Base-by-base conservation (phyloP, 2,888 invertebrate species). In the Dioctria linearis region DNA sequence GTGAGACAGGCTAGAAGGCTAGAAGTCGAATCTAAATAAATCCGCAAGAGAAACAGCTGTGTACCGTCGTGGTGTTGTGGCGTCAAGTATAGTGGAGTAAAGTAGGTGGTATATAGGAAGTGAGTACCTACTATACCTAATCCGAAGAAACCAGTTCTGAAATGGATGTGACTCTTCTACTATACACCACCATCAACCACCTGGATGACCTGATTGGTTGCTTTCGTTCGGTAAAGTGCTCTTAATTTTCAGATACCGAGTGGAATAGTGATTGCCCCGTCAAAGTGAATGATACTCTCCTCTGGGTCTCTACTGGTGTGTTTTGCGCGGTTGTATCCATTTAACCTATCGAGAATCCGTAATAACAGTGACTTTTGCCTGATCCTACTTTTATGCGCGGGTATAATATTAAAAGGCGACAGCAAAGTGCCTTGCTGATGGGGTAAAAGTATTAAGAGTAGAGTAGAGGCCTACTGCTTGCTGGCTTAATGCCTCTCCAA, bases 41-140 rank as follows among this genome's bases (percentile, higher is more conserved):
- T 40, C 40, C n/a, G 65, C 39, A 25, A 25, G 25, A 25, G n/a
- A 65, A 65, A 65, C 65, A 65, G 65, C 65, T 65, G 65, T 65
- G 65, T 42, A 9, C 8, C 40, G 25, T n/a, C n/a, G n/a, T n/a
- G n/a, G 40, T 40, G 61, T 25, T 40, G 65, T 42, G 40, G 65
- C 42, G 37, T 40, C n/a, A 65, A 11, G 65, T 25, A 25, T 25
- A 25, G 25, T 25, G 25, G 25, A 25, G 25, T 25, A 25, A 25
- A 25, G 25, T 25, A 25, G 25, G 25, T 25, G 37, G 63, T 65
- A 65, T 65, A 65, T 65, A 65, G 65, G 65, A 65, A 65, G 65
- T 65, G 40, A n/a, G 25, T 25, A 25, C 25, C 25, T 25, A 25
- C 25, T 25, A 25, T 25, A 25, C 25, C 25, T 25, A 25, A 25